phyloP scores from a whole-genome alignment of 2,888 invertebrate species.

The Philereme transversata region DNA sequence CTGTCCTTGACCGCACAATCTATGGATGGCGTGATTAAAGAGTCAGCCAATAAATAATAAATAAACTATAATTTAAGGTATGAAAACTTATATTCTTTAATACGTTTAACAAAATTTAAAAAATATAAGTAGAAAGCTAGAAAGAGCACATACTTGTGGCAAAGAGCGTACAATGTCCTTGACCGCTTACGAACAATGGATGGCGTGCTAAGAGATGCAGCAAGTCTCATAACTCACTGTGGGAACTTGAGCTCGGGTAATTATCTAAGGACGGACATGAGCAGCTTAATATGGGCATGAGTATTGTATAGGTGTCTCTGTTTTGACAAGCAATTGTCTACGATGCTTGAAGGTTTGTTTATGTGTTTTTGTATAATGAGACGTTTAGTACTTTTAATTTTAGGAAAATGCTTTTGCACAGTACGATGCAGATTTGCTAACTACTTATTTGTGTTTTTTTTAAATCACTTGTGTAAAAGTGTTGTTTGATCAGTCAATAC shows the following conservation, averaged over 20 bases:
- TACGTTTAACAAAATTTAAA: background rate
- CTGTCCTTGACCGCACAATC: slow-evolving; percentile 62
- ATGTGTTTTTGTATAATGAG: slow-evolving; percentile 8
- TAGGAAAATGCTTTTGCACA: no score
- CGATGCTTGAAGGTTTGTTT: slow-evolving; percentile 16
- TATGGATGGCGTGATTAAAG: slow-evolving; percentile 51
- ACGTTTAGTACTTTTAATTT: no score
- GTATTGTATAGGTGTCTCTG: slow-evolving; percentile 27
- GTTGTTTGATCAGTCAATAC: no score
- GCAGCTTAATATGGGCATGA: slow-evolving; percentile 26
- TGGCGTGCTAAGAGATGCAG: slow-evolving; percentile 44
- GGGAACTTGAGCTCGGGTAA: slow-evolving; percentile 53
- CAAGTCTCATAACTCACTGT: slow-evolving; percentile 53
- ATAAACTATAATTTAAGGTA: background rate
- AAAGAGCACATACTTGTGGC: slow-evolving; percentile 6
- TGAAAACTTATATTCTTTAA: no score
- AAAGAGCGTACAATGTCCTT: slow-evolving; percentile 49
- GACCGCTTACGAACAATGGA: slow-evolving; percentile 61
- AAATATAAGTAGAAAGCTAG: slow-evolving; percentile 10
- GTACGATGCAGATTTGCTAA: no score
- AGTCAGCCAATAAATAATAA: slow-evolving; percentile 34
- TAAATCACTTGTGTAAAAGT: no score
- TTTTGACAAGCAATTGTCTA: slow-evolving; percentile 27
- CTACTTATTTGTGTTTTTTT: no score
- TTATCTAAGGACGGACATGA: slow-evolving; percentile 40